These are phyloP conservation scores for Euschistus heros DNA, from an alignment of 1,140 invertebrate genomes.

Conservation along the genomic window DNA sequence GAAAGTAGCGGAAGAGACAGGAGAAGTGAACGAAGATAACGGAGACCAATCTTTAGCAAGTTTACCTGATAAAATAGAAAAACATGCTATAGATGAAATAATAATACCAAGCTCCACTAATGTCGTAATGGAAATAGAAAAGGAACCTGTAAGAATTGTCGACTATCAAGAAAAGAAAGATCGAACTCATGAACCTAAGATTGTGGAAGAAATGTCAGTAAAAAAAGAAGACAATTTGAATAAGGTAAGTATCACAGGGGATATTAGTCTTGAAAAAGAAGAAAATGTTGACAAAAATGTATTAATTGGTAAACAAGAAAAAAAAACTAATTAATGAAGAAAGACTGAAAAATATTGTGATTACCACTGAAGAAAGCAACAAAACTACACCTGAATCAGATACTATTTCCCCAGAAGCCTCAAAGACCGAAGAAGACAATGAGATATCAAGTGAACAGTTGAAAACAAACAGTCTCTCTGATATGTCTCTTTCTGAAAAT, in stretches of 20 bases:
- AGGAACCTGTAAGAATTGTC: not conserved
- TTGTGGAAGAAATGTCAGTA: not conserved
- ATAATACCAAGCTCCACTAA: not conserved
- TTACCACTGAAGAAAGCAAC: not conserved
- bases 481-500: slow-evolving; percentile 26
- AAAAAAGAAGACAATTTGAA: no score
- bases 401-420: not conserved
- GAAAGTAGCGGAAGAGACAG: not conserved
- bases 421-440: slow-evolving; percentile 25
- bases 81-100: not conserved
- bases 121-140: not conserved
- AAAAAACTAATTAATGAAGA: not conserved
- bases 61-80: not conserved
- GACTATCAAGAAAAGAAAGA: slow-evolving; percentile 9
- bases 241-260: not conserved
- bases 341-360: slow-evolving; percentile 1
- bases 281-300: not conserved
- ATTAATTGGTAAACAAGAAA: not conserved
- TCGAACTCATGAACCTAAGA: not conserved
- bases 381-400: not conserved
- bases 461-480: slow-evolving; percentile 29
- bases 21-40: not conserved
- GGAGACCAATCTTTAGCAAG: not conserved
- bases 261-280: not conserved
- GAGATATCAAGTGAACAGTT: slow-evolving; percentile 28